phyloP scores from a whole-genome alignment of 2,797 vertebrate species.

The Fratercula arctica region DNA sequence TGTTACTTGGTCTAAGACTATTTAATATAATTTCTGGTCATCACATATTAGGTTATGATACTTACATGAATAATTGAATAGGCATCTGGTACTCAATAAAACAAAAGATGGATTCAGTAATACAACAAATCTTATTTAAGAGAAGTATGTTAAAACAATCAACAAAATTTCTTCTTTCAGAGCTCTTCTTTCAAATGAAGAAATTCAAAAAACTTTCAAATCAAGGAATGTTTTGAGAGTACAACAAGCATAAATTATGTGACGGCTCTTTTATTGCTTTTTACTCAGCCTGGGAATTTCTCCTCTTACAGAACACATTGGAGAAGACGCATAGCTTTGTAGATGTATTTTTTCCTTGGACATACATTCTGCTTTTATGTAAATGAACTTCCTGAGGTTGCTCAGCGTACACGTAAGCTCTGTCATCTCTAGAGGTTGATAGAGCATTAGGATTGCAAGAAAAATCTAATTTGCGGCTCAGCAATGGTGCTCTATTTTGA shows the following conservation, averaged over 20 bases:
- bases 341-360: background rate
- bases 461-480: constrained; percentile 59
- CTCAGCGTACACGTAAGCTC: background rate
- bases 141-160: background rate
- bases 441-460: background rate
- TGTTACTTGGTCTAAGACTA: background rate
- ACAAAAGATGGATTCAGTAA: background rate
- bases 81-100: background rate
- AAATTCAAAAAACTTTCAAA: background rate
- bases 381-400: background rate
- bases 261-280: background rate
- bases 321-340: background rate
- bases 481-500: constrained; percentile 48
- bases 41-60: background rate
- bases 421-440: background rate
- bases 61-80: background rate
- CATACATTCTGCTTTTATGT: background rate
- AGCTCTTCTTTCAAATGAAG: background rate
- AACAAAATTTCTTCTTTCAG: background rate
- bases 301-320: background rate
- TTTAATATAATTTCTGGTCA: background rate
- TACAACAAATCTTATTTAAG: background rate
- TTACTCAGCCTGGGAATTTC: background rate
- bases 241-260: background rate
- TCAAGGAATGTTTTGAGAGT: background rate